phyloP scores from a whole-genome alignment of 2,113 vertebrate species.

The Cygnus buccinator region DNA sequence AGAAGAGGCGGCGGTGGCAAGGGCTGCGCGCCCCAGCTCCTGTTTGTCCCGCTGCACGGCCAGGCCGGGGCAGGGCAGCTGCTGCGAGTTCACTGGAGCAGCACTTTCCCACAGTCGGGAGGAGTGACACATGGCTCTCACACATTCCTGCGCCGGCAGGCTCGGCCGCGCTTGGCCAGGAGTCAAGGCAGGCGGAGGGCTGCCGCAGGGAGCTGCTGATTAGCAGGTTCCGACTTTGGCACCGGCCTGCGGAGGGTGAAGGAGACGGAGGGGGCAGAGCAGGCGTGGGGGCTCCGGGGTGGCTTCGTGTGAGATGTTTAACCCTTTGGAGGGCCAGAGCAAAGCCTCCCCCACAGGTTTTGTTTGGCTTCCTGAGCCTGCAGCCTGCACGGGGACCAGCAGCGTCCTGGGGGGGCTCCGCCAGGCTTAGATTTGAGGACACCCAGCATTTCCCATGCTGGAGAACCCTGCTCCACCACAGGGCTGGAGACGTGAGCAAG shows the following conservation, averaged over 20 bases:
- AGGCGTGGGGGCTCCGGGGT: not conserved
- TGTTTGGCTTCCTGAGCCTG: not conserved
- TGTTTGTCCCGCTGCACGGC: slow-evolving; percentile 78
- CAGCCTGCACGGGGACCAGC: not conserved
- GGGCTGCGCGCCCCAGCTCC: slow-evolving; percentile 81
- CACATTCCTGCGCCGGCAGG: slow-evolving; percentile 94
- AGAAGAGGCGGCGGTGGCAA: slow-evolving; percentile 80
- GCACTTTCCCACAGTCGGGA: slow-evolving; percentile 99
- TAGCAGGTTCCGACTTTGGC: slow-evolving; percentile 86
- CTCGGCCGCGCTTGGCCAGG: slow-evolving; percentile 79
- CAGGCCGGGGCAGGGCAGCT: slow-evolving; percentile 84
- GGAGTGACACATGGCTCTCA: slow-evolving; percentile 97
- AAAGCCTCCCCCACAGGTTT: not conserved
- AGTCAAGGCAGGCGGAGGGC: slow-evolving; percentile 75
- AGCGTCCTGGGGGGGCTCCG: too few species aligned
- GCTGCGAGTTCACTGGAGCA: slow-evolving; percentile 92
- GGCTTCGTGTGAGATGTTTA: slow-evolving; percentile 2
- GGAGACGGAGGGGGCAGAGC: slow-evolving; percentile 64
- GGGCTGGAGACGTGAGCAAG: too few species aligned
- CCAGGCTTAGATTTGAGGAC: too few species aligned
- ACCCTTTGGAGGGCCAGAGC: not conserved
- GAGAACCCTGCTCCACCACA: too few species aligned
- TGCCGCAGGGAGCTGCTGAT: slow-evolving; percentile 71
- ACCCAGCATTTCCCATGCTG: too few species aligned
- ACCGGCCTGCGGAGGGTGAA: slow-evolving; percentile 66